Percentiles rank a stretch among this genome's conserved stretches.
Conservation (phyloP, 2,797 vertebrate genomes). For the Schizopygopsis malacanthus region DNA sequence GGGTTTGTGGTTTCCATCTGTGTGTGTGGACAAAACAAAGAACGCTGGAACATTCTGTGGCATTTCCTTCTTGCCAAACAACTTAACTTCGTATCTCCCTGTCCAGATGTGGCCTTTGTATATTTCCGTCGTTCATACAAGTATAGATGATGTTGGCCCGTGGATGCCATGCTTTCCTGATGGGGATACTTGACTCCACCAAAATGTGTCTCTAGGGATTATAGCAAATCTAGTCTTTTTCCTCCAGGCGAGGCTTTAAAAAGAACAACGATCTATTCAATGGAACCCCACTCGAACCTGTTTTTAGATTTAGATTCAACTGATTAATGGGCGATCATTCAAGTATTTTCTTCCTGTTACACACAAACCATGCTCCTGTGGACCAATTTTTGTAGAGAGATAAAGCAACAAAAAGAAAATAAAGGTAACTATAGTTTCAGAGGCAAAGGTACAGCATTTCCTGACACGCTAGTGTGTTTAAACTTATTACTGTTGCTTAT, state of each 20-base stretch:
- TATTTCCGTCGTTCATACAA: slow-evolving; percentile 71
- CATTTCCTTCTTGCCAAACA: slow-evolving; percentile 31
- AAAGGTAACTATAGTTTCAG: slow-evolving; percentile 59
- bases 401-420: slow-evolving; percentile 62
- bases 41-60: slow-evolving; percentile 6
- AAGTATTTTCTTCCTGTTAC: neutral
- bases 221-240: slow-evolving; percentile 64
- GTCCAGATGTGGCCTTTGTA: slow-evolving; percentile 70
- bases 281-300: neutral
- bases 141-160: slow-evolving; percentile 71
- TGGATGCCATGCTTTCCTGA: slow-evolving; percentile 73
- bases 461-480: neutral
- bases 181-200: slow-evolving; percentile 70
- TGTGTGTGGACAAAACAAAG: neutral
- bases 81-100: slow-evolving; percentile 14
- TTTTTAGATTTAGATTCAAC: neutral
- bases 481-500: neutral
- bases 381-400: slow-evolving; percentile 58
- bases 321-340: neutral
- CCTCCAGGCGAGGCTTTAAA: slow-evolving; percentile 68
- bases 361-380: neutral
- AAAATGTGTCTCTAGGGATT: slow-evolving; percentile 66
- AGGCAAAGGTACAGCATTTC: neutral
- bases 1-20: slow-evolving; percentile 42
- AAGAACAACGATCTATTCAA: neutral